Conservation (phyloP, 1,140 invertebrate species). For the Drosophila athabasca region DNA sequence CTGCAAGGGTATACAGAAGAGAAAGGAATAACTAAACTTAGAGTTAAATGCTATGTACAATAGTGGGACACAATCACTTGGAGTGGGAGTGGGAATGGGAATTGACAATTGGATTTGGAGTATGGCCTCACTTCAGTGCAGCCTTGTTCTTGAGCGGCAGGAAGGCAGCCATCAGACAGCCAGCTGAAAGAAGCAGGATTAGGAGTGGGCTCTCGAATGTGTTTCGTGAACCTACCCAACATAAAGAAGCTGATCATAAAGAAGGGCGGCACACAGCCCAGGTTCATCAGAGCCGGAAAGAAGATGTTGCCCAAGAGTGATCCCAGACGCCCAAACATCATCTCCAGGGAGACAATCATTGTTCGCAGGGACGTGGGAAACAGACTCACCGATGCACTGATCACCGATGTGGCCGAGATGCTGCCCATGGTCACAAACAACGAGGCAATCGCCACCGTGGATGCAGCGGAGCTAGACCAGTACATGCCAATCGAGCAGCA, state of each 20-base stretch:
- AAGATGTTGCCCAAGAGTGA: conserved; percentile 72
- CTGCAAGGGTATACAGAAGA: neutral
- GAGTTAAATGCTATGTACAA: conserved; percentile 36
- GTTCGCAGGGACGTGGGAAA: conserved; percentile 76
- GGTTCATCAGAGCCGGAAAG: conserved; percentile 70
- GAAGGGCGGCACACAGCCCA: conserved; percentile 77
- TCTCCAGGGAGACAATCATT: conserved; percentile 73
- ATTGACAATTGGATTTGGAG: conserved; percentile 1
- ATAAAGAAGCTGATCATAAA: conserved; percentile 75
- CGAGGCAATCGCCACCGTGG: conserved; percentile 68
- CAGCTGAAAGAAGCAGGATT: conserved; percentile 48
- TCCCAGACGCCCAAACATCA: conserved; percentile 78
- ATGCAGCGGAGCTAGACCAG: conserved; percentile 82
- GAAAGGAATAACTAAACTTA: conserved; percentile 31
- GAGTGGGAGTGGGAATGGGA: neutral
- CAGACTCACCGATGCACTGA: conserved; percentile 74
- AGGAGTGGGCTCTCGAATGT: too few relatives aligned
- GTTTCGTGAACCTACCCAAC: conserved; percentile 55
- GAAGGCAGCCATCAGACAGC: conserved; percentile 63
- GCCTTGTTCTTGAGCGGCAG: conserved; percentile 74
- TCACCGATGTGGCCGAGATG: conserved; percentile 70
- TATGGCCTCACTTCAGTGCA: conserved; percentile 52
- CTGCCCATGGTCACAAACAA: conserved; percentile 76
- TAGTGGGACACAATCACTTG: too few relatives aligned
- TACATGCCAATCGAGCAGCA: conserved; percentile 83